Base-by-base conservation (phyloP, 2,113 vertebrate species). In the Aleadryas rufinucha region DNA sequence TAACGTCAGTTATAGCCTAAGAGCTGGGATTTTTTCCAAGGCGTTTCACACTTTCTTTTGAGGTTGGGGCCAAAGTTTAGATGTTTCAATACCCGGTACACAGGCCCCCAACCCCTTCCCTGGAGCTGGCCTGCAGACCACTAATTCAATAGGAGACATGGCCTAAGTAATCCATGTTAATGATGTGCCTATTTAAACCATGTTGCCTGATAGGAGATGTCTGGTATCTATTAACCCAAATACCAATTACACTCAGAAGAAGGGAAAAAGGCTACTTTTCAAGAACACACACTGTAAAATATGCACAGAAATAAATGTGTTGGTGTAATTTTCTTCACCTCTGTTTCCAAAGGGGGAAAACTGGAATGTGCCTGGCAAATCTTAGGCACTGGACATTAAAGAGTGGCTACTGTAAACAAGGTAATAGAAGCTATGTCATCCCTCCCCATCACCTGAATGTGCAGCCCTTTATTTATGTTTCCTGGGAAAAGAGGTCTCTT, bases 181-280 rank as follows among this genome's bases (percentile, higher is more conserved):
- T 92, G 79, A 87, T 20, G 65, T 76, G 63, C 84, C 92, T 95
- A 83, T 95, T 97, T 96, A 96, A 97, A 92, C 80, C 69, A 22
- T 87, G 92, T 94, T 96, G 90, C 88, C 72, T 93, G 92, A 96
- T 94, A 92, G 92, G 84, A 95, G 65, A 77, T 91, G 78, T 92
- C 95, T 91, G 85, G 74, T 56, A 61, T 65, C 72, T 86, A 80
- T 83, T 56, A 45, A 91, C 94, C 79, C 4, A 0, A 18, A 12
- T 53, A 37, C 41, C 81, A 94, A 47, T 74, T 78, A 44, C 26
- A 19, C 52, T 60, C 56, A 16, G 52, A 87, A 80, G 91, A 71
- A 37, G 41, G 33, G 30, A 5, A 44, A 42, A 70, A 91, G 15
- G 27, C 44, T 77, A 7, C 57, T 85, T 74, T 50, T 45, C 41